Evolutionary conservation across 2,888 invertebrate species (phyloP).

Genomic region (Tribolium freemani): DNA sequence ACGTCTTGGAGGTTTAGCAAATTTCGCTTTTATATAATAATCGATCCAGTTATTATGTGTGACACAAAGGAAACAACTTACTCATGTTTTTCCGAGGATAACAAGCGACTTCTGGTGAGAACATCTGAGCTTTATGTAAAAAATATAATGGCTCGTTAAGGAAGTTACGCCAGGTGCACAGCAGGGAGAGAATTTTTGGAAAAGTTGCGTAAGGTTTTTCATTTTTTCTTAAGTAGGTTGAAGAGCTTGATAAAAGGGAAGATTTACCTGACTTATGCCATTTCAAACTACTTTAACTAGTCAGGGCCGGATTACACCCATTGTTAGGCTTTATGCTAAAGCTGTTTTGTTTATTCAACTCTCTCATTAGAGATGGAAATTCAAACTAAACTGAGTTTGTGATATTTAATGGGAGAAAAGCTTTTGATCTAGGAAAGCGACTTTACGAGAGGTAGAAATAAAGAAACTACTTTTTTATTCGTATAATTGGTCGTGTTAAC

Average conservation of each 20-base stretch:
- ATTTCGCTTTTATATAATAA: not conserved
- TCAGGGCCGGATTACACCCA: not conserved
- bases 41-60: conserved; percentile 8
- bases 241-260: not conserved
- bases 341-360: not conserved
- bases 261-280: not conserved
- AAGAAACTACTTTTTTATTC: not conserved
- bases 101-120: conserved; percentile 1
- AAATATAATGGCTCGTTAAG: not conserved
- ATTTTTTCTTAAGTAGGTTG: not conserved
- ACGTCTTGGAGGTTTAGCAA: not conserved
- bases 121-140: conserved; percentile 13
- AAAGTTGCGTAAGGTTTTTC: not conserved
- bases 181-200: not conserved
- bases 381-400: not conserved
- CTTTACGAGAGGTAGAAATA: not conserved
- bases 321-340: not conserved
- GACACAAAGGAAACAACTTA: conserved; percentile 10
- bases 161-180: not conserved
- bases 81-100: not conserved
- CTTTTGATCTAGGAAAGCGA: not conserved
- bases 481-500: too few species aligned
- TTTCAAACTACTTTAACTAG: not conserved
- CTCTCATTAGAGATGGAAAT: not conserved
- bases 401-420: not conserved